Base-by-base conservation (phyloP, 2,797 vertebrate genomes). In the Eulemur mongoz region DNA sequence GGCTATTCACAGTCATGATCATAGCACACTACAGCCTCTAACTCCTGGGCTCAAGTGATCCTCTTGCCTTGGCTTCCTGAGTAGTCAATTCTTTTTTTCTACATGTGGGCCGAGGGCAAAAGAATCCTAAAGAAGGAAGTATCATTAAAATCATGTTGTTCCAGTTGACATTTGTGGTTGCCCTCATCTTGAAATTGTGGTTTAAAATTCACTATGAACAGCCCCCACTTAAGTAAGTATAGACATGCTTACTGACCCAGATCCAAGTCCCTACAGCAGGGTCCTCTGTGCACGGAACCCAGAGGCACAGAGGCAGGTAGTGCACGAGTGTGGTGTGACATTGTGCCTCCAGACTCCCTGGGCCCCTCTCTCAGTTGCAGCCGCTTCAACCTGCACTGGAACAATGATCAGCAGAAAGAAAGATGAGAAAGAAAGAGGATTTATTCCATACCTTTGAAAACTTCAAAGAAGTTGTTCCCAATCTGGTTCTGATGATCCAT, bases 401-500 rank as follows among this genome's bases (percentile, higher is more conserved):
- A 69, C 82, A 32, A 45, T 0, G 22, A 50, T 18, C 0, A 0
- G 35, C 84, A 43, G 1, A 48, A 70, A 30, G 95, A 81, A 94
- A 94, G 83, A 95, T 40, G 93, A 96, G 91, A 78, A 87, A 9
- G 48, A 94, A 52, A 91, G 89, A 95, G 70, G 52, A 80, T 96
- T 96, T 97, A 87, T 96, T 85, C 82, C 72, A 79, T 97, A 97
- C 96, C 91, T 98, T 96, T 97, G 93, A 96, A 97, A 97, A 98
- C 97, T 96, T 98, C 97, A 98, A 98, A 97, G 91, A 95, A 72
- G 79, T 61, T 61, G 14, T 95, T 89, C 79, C 81, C 82, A 97
- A 80, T 98, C 97, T 97, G 97, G 95, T 98, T 97, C 97, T 98
- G 97, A 98, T 98, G 98, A 98, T 88, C 93, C 90, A 35, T 27